Conservation (phyloP, 92 coral and sea anemone genomes). For the Porites rus region DNA sequence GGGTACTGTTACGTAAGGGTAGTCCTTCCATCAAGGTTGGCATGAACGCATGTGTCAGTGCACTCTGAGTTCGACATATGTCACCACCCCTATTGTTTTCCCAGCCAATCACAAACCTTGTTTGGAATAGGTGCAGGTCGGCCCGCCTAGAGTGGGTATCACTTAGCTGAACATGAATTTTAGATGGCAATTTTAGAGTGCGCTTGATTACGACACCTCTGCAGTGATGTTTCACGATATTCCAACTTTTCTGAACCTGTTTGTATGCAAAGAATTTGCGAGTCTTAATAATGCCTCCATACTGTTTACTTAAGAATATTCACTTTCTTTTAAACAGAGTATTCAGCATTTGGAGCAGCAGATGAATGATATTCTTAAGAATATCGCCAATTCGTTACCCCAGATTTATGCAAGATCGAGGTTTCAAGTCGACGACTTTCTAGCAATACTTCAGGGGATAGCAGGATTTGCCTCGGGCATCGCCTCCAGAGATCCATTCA, state of each 20-base stretch:
- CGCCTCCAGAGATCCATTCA: neutral
- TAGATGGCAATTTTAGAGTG: too few relatives aligned
- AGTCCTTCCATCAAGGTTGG: neutral
- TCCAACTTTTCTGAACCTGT: too few relatives aligned
- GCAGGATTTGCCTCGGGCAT: neutral
- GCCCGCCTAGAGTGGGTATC: too few relatives aligned
- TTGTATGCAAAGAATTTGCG: neutral
- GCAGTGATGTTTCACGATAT: too few relatives aligned
- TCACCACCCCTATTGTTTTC: too few relatives aligned
- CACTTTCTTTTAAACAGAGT: neutral
- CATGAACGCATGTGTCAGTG: neutral
- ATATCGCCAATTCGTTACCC: neutral
- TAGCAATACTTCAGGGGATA: conserved; percentile 1
- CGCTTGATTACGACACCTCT: too few relatives aligned
- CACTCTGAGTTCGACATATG: too few relatives aligned
- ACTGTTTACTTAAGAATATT: neutral
- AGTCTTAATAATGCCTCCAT: neutral
- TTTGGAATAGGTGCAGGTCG: too few relatives aligned
- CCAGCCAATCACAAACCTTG: too few relatives aligned
- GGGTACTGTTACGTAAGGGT: neutral
- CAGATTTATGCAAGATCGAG: neutral
- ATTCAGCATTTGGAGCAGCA: neutral
- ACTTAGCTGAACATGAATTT: too few relatives aligned
- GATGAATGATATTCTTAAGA: neutral
- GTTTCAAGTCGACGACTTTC: neutral